Conservation (phyloP, 2,888 invertebrate genomes). For the Erannis defoliaria region DNA sequence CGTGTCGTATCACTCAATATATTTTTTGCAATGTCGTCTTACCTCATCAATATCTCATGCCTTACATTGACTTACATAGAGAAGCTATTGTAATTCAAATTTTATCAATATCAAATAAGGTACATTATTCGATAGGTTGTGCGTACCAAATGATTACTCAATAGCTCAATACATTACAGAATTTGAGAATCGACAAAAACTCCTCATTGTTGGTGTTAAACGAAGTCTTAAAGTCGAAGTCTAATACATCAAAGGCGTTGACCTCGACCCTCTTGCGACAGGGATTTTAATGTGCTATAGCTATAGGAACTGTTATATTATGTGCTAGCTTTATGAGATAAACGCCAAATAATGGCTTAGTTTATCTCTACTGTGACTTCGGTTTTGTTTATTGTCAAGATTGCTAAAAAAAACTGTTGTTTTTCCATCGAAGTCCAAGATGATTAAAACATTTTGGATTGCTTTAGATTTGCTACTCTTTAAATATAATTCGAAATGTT, state of each 20-base stretch:
- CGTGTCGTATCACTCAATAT: constrained; percentile 31
- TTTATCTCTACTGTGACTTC: not conserved
- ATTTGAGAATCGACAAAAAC: constrained; percentile 47
- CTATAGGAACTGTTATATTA: not conserved
- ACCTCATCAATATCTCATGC: constrained; percentile 38
- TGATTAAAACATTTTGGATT: too few relatives aligned
- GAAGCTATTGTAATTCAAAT: constrained; percentile 34
- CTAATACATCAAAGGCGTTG: constrained; percentile 38
- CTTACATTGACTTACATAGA: constrained; percentile 32
- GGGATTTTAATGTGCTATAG: constrained; percentile 7
- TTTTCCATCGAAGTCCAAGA: too few relatives aligned
- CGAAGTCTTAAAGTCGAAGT: constrained; percentile 17
- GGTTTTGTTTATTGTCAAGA: too few relatives aligned
- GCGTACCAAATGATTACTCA: constrained; percentile 31
- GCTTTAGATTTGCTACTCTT: too few relatives aligned
- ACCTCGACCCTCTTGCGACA: constrained; percentile 49
- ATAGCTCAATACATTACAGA: constrained; percentile 30
- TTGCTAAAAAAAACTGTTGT: too few relatives aligned
- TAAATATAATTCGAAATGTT: too few relatives aligned
- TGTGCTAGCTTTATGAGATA: constrained; percentile 1
- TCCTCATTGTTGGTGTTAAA: constrained; percentile 58
- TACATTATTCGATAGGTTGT: constrained; percentile 17
- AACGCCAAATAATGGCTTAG: constrained; percentile 1
- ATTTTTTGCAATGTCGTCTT: constrained; percentile 33
- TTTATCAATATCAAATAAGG: constrained; percentile 24